Evolutionary conservation across 2,888 invertebrate species (phyloP), one percentile per base, ranked within the genome.

Genomic region (Agapetus fuscipes): DNA sequence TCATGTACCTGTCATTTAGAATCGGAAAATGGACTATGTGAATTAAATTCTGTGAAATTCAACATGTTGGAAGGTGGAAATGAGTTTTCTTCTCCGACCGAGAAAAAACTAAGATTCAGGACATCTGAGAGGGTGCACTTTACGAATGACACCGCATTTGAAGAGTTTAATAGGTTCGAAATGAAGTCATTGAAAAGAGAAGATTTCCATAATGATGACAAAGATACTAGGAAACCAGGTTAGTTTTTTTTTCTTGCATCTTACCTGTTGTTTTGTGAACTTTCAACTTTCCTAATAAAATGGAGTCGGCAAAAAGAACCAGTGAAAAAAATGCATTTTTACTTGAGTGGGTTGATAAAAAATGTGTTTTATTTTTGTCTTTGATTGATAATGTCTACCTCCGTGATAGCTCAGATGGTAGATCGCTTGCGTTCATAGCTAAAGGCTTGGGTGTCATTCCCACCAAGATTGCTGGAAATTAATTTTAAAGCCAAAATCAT

Each of bases 101-200:
- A 60, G 42, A 68, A 65, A 54, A 66, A 64, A 53, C 56, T 71
- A 43, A 55, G 69, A 48, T 71, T 71, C 55, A 60, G 64, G 46
- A 55, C 63, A 29, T 60, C 64, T 30, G 51, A 61, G 13, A 64
- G 58, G 53, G 58, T 63, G 30, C 56, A 60, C 39, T 62, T 57
- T 43, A 51, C 49, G 33, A 55, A 56, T 45, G 64, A 63, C 34
- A 59, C 51, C 41, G 60, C 58, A 53, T 55, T 58, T 14, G 64
- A 64, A 46, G 61, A 62, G 42, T 46, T 58, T 28, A 50, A 53
- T 42, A 51, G 51, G 49, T 52, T 57, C 14, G 49, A 51, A 7
- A 31, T 36, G 17, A 48, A 47, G 30, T 28, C 37, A 10, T 50
- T 50, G 41, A 43, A 30, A 33, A 38, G 30, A 30, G 39, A 43